Conservation (phyloP, 2,113 vertebrate genomes). For the Prionailurus bengalensis region DNA sequence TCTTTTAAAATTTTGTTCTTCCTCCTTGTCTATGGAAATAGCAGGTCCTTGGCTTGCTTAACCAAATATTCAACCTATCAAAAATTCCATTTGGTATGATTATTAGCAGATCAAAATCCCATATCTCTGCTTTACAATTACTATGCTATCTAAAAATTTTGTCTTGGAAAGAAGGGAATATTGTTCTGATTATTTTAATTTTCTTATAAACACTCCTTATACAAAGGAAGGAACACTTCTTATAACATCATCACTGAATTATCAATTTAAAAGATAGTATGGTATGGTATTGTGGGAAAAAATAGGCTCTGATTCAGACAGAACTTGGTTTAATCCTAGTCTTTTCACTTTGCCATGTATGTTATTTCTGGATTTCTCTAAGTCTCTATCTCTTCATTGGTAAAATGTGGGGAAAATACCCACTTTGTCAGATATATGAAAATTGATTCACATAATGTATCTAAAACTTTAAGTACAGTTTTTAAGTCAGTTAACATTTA, state of each 20-base stretch:
- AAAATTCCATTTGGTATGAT: slow-evolving; percentile 22
- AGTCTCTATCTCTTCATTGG: neutral
- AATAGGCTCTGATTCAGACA: neutral
- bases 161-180: neutral
- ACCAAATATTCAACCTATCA: neutral
- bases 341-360: neutral
- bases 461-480: neutral
- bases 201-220: neutral
- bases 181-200: neutral
- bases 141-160: neutral
- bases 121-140: neutral
- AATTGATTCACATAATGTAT: neutral
- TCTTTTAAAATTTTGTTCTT: neutral
- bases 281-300: neutral
- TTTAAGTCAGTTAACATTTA: slow-evolving; percentile 18
- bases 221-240: neutral
- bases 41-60: neutral
- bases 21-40: neutral
- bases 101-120: neutral
- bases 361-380: neutral
- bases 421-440: neutral
- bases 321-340: neutral
- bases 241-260: neutral
- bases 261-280: neutral
- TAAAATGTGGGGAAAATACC: neutral